Percentiles rank a stretch among this genome's conserved stretches.
Evolutionary conservation across 2,888 invertebrate genomes (phyloP).

Genomic region (Volucella inflata): DNA sequence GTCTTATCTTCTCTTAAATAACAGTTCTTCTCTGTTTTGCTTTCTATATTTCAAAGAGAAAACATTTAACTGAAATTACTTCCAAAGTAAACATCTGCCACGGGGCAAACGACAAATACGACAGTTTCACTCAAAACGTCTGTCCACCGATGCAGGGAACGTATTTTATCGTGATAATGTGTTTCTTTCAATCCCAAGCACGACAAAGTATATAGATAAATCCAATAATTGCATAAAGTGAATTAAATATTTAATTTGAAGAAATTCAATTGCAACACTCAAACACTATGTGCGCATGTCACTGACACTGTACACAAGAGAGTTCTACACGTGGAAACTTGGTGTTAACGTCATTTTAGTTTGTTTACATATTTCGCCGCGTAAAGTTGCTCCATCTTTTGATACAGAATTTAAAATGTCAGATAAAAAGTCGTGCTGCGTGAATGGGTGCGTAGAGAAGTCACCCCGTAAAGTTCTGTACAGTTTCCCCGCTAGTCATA

Average conservation of each 20-base stretch:
- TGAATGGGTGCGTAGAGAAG: constrained; percentile 28
- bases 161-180: too few relatives aligned
- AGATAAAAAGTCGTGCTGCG: constrained; percentile 42
- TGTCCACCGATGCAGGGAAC: too few relatives aligned
- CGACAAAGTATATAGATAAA: too few relatives aligned
- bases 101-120: too few relatives aligned
- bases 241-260: neutral
- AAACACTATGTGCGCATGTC: constrained; percentile 4
- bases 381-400: neutral
- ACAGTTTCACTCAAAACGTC: too few relatives aligned
- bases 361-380: neutral
- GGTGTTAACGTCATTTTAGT: neutral
- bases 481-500: neutral
- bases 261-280: neutral
- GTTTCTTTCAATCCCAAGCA: too few relatives aligned
- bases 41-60: too few relatives aligned
- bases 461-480: neutral
- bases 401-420: neutral
- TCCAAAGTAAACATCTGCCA: too few relatives aligned
- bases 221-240: too few relatives aligned
- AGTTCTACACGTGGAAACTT: neutral
- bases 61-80: too few relatives aligned
- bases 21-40: too few relatives aligned
- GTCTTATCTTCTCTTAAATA: too few relatives aligned
- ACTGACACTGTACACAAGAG: neutral